Evolutionary conservation across 2,113 vertebrate genomes (phyloP).

Genomic region (Syrrhaptes paradoxus): DNA sequence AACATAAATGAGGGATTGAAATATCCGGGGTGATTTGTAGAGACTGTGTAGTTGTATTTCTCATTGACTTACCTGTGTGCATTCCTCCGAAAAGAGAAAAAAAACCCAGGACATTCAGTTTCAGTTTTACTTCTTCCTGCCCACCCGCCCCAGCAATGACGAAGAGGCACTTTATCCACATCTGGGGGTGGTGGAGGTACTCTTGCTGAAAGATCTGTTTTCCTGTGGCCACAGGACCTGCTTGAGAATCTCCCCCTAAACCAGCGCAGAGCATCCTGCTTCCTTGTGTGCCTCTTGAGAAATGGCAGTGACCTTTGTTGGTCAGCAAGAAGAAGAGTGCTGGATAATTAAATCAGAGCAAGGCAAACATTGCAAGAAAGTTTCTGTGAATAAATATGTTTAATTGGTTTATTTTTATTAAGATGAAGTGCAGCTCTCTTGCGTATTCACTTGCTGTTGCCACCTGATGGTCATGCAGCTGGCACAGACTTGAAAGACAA

Average conservation of each 20-base stretch:
- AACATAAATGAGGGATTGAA: neutral
- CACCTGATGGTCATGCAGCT: neutral
- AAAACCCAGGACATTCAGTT: neutral
- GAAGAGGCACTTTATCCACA: neutral
- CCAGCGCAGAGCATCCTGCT: neutral
- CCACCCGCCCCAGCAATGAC: neutral
- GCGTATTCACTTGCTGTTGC: neutral
- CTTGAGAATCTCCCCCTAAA: neutral
- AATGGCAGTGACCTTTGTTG: neutral
- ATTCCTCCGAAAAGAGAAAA: neutral
- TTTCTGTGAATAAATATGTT: neutral
- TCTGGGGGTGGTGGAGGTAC: neutral
- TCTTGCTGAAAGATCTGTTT: neutral
- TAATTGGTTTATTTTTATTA: constrained; percentile 30
- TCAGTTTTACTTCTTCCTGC: neutral
- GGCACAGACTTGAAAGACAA: neutral
- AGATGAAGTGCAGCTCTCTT: neutral
- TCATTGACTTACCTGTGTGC: neutral
- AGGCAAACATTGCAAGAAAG: constrained; percentile 2
- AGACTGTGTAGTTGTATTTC: neutral
- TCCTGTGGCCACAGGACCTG: neutral
- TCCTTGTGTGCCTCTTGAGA: neutral
- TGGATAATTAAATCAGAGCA: constrained; percentile 13
- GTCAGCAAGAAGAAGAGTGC: neutral
- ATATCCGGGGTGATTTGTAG: neutral